Evolutionary conservation across 1,140 invertebrate species (phyloP).

Genomic region (roundworm (Caenorhabditis elegans)): DNA sequence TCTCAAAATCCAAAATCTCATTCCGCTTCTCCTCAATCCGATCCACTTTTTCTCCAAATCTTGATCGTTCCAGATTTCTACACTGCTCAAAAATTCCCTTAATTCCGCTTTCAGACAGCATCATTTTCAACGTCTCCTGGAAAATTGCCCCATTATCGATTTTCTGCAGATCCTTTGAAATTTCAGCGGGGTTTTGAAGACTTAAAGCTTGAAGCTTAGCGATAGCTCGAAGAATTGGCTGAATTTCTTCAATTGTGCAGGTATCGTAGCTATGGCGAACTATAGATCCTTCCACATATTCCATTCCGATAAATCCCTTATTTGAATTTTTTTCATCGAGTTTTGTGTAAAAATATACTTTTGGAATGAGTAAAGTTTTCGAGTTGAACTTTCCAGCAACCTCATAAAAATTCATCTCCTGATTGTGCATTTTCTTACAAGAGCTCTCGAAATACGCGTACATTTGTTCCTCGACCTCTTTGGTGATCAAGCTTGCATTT

Average conservation of each 20-base stretch:
- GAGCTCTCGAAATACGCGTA: not conserved
- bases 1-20: not conserved
- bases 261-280: not conserved
- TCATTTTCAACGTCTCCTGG: not conserved
- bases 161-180: not conserved
- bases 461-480: not conserved
- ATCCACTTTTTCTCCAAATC: not conserved
- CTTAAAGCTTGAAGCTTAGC: not conserved
- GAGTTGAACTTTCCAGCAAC: not conserved
- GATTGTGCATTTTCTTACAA: not conserved
- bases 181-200: not conserved
- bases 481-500: not conserved
- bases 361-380: not conserved
- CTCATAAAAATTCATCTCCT: not conserved
- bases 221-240: not conserved
- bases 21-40: not conserved
- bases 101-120: not conserved
- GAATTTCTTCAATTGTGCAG: not conserved
- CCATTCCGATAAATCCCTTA: conserved; percentile 16
- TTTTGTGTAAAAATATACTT: not conserved
- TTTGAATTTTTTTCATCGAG: not conserved
- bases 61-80: not conserved
- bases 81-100: not conserved
- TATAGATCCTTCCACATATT: not conserved
- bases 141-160: not conserved